Conservation (phyloP, 2,113 vertebrate genomes). For the Lucifuga dentata region DNA sequence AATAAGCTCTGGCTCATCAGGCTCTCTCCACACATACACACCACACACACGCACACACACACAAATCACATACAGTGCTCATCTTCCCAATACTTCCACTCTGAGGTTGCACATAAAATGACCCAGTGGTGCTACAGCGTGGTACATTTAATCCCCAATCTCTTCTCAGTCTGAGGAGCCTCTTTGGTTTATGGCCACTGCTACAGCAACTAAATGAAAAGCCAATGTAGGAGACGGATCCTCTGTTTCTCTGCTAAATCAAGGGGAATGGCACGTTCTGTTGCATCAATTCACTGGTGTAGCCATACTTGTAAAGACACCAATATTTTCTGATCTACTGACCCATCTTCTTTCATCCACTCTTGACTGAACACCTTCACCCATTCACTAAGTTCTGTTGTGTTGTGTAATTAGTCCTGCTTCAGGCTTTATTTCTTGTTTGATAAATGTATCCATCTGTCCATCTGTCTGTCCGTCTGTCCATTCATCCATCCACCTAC, state of each 20-base stretch:
- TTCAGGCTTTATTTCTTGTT: background rate
- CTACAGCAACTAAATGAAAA: constrained; percentile 62
- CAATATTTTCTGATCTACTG: constrained; percentile 17
- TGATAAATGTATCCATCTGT: too few relatives aligned
- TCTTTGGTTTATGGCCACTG: constrained; percentile 62
- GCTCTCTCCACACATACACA: constrained; percentile 8
- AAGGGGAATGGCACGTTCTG: constrained; percentile 48
- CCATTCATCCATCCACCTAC: constrained; percentile 70
- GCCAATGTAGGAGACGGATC: constrained; percentile 43
- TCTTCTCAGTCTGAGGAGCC: constrained; percentile 57
- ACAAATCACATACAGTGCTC: constrained; percentile 50
- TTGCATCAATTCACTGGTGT: constrained; percentile 40
- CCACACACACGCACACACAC: constrained; percentile 27
- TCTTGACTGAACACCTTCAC: background rate
- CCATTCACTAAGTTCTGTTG: background rate
- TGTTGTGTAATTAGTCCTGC: background rate
- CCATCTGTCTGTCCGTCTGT: too few relatives aligned
- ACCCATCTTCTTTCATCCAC: constrained; percentile 2
- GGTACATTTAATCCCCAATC: constrained; percentile 72
- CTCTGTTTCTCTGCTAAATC: constrained; percentile 52
- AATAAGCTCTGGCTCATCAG: constrained; percentile 62
- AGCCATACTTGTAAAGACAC: constrained; percentile 41
- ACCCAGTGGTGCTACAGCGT: constrained; percentile 62
- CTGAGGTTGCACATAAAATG: constrained; percentile 65
- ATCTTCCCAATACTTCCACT: constrained; percentile 51